Evolutionary conservation across 2,113 vertebrate species (phyloP).

Genomic region (Cochlearius cochlearius): DNA sequence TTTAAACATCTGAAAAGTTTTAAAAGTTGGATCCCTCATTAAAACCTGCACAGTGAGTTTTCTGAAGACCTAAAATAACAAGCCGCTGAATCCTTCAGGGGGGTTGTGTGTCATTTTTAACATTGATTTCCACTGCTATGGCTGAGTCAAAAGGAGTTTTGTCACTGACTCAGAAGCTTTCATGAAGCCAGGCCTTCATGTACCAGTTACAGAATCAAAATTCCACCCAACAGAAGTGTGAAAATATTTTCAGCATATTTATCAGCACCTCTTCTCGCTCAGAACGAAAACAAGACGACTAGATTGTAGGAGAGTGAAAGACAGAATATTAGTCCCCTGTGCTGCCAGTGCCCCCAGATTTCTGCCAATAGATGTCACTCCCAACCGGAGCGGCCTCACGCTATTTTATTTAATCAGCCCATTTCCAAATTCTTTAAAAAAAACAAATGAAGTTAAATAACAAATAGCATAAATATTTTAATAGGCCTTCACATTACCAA

Average conservation of each 20-base stretch:
- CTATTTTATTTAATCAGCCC: neutral
- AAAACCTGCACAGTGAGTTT: neutral
- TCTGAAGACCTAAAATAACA: neutral
- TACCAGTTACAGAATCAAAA: constrained; percentile 1
- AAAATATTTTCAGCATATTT: constrained; percentile 56
- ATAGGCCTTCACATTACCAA: constrained; percentile 56
- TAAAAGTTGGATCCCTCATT: neutral
- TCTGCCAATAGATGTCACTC: constrained; percentile 35
- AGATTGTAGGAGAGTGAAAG: neutral
- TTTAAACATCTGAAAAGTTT: neutral
- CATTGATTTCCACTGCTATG: neutral
- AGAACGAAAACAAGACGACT: neutral
- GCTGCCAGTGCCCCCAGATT: constrained; percentile 13
- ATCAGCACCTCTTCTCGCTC: constrained; percentile 40
- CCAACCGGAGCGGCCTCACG: neutral
- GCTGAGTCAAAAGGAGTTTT: neutral
- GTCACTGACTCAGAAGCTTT: neutral
- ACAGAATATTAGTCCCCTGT: neutral
- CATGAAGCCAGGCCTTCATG: neutral
- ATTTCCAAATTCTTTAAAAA: neutral
- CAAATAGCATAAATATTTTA: constrained; percentile 63
- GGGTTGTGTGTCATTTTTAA: neutral
- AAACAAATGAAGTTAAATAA: constrained; percentile 37
- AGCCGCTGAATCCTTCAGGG: neutral
- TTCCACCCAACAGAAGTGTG: constrained; percentile 39